A percentile compares a stretch with the other conserved stretches of the same genome.
These are phyloP conservation scores for Delia radicum DNA, from an alignment of 1,140 invertebrate species.

Conservation along the genomic window DNA sequence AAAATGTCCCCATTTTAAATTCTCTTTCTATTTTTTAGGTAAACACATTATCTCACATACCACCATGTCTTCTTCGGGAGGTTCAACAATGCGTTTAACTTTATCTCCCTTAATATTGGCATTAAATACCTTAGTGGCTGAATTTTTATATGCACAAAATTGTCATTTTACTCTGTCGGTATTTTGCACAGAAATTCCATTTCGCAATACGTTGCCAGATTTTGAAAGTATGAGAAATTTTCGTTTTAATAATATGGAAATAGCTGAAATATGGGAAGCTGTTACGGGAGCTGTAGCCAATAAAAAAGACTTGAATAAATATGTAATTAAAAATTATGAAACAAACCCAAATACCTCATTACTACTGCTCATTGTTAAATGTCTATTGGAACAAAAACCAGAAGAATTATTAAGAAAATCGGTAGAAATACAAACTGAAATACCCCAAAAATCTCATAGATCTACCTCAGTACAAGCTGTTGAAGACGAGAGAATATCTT, in stretches of 20 bases:
- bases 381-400: slow-evolving; percentile 31
- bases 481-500: not conserved
- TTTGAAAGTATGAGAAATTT: slow-evolving; percentile 37
- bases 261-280: slow-evolving; percentile 35
- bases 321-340: slow-evolving; percentile 29
- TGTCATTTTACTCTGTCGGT: slow-evolving; percentile 50
- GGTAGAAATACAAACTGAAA: not conserved
- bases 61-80: not conserved
- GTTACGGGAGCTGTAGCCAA: slow-evolving; percentile 27
- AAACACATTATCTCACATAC: slow-evolving; percentile 25
- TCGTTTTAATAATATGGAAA: slow-evolving; percentile 39
- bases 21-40: slow-evolving; percentile 8
- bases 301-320: not conserved
- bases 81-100: slow-evolving; percentile 25
- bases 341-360: slow-evolving; percentile 32
- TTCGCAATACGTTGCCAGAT: slow-evolving; percentile 40
- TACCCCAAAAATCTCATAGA: not conserved
- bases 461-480: not conserved
- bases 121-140: slow-evolving; percentile 47
- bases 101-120: slow-evolving; percentile 39
- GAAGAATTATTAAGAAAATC: not conserved
- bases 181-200: slow-evolving; percentile 47
- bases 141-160: slow-evolving; percentile 49
- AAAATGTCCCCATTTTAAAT: not conserved
- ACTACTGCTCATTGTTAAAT: slow-evolving; percentile 35